Percentiles rank a stretch among this genome's conserved stretches.
phyloP scores from a whole-genome alignment of 2,113 vertebrate species.

The Excalfactoria chinensis region DNA sequence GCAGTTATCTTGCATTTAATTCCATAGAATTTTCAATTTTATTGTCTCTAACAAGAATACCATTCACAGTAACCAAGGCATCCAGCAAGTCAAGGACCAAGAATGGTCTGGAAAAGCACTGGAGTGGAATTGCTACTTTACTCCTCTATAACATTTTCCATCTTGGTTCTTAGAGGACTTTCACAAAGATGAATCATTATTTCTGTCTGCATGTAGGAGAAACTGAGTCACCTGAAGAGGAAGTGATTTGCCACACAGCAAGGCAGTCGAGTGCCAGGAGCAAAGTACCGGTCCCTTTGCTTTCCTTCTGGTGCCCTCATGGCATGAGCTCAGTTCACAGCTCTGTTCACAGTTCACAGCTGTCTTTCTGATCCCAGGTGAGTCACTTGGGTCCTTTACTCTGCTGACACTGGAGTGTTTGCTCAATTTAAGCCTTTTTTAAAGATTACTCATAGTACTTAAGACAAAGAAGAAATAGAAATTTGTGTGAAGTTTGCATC shows the following conservation, averaged over 20 bases:
- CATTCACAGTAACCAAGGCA: neutral
- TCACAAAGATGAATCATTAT: conserved; percentile 6
- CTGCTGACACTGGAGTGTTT: neutral
- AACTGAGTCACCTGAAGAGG: conserved; percentile 61
- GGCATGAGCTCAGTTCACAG: neutral
- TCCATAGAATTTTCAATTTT: neutral
- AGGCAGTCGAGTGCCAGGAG: neutral
- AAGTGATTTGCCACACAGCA: conserved; percentile 21
- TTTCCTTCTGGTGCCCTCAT: conserved; percentile 1
- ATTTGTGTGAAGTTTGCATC: neutral
- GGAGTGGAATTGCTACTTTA: neutral
- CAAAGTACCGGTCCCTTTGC: conserved; percentile 13
- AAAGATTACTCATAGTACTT: neutral
- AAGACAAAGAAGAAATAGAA: neutral
- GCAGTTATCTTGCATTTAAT: neutral
- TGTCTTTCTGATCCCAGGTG: conserved; percentile 3
- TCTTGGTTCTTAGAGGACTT: conserved; percentile 18
- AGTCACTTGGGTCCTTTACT: neutral
- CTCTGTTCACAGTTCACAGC: neutral
- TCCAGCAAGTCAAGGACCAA: neutral
- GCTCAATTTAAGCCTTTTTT: neutral
- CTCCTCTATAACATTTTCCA: conserved; percentile 6
- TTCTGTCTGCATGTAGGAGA: conserved; percentile 11
- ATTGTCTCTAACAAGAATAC: neutral
- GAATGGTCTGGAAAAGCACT: neutral